These are phyloP conservation scores for Potorous gilbertii DNA, from an alignment of 2,797 vertebrate species.

Conservation along the genomic window DNA sequence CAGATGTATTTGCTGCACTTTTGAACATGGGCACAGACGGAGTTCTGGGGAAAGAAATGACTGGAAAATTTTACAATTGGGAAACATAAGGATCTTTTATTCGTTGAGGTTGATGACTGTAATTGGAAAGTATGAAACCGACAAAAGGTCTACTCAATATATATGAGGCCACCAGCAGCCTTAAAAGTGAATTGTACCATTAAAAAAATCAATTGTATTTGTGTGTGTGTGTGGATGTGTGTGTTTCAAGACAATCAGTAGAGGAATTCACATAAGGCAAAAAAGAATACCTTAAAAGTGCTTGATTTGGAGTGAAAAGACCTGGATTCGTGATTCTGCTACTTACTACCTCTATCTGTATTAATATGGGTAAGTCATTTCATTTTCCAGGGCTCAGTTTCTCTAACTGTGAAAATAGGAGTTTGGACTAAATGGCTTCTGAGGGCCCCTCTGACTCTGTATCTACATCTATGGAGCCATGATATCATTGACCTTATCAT, in stretches of 20 bases:
- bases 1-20: slow-evolving; percentile 54
- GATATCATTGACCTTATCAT: background rate
- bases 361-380: background rate
- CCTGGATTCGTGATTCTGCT: background rate
- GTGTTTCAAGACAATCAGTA: slow-evolving; percentile 35
- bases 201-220: slow-evolving; percentile 65
- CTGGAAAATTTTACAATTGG: slow-evolving; percentile 62
- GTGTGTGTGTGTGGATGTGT: background rate
- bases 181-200: slow-evolving; percentile 51
- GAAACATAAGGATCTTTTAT: slow-evolving; percentile 73
- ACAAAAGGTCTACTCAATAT: slow-evolving; percentile 59
- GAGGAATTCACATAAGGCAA: slow-evolving; percentile 45
- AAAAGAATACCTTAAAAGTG: background rate
- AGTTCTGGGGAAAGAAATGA: slow-evolving; percentile 56
- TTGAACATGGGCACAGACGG: slow-evolving; percentile 32
- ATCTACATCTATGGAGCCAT: background rate
- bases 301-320: background rate
- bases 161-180: slow-evolving; percentile 39
- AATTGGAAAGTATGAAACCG: slow-evolving; percentile 65
- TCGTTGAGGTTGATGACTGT: slow-evolving; percentile 53
- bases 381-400: background rate
- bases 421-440: background rate
- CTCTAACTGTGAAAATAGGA: background rate
- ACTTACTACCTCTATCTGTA: background rate
- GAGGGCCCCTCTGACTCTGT: background rate